Evolutionary conservation across 92 coral and sea anemone species (phyloP).

Genomic region (Nematostella vectensis): DNA sequence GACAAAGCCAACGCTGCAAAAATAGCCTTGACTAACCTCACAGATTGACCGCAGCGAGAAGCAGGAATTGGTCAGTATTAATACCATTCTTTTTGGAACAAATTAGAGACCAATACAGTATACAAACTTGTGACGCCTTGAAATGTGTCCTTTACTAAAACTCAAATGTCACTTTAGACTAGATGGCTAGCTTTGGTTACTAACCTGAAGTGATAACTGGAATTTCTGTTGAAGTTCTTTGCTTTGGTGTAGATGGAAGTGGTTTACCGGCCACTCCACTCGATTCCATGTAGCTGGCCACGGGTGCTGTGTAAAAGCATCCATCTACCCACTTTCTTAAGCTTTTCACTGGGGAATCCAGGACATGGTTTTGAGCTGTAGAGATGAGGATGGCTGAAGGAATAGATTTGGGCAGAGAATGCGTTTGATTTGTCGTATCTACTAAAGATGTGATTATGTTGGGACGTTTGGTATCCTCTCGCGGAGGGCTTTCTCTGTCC

Average conservation of each 20-base stretch:
- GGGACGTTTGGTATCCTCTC: constrained; percentile 6
- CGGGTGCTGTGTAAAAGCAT: constrained; percentile 54
- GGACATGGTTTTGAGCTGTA: constrained; percentile 32
- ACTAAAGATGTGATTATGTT: neutral
- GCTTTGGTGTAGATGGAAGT: constrained; percentile 85
- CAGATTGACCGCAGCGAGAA: no score
- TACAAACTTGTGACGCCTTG: no score
- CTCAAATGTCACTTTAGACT: no score
- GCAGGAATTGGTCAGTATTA: no score
- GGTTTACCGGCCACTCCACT: constrained; percentile 48
- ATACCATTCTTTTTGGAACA: no score
- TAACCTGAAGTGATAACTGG: constrained; percentile 80
- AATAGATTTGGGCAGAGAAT: neutral
- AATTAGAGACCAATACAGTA: no score
- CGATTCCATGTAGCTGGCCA: constrained; percentile 17
- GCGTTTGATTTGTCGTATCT: neutral
- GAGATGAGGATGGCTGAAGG: neutral
- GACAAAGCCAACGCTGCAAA: no score
- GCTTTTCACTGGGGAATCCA: constrained; percentile 96
- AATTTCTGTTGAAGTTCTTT: constrained; percentile 58
- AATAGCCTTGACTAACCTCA: no score
- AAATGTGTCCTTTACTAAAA: no score
- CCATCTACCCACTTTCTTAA: constrained; percentile 99
- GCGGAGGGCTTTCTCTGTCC: constrained; percentile 14
- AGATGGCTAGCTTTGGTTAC: no score